These are phyloP conservation scores for Gallinago undulata DNA, from an alignment of 2,113 vertebrate species.

Conservation along the genomic window DNA sequence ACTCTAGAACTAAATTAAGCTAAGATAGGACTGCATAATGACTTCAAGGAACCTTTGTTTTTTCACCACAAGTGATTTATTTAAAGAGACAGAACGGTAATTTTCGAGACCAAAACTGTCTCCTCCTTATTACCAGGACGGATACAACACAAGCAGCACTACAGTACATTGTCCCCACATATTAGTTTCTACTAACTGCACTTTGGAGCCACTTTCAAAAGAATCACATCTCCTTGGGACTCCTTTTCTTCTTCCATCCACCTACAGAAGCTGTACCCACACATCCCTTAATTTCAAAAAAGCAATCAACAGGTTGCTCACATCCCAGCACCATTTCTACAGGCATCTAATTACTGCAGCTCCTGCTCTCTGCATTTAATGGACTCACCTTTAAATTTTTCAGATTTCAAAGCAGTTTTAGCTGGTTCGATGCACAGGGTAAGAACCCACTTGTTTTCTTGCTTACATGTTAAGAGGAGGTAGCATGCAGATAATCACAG, in stretches of 20 bases:
- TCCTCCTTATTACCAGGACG: neutral
- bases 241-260: neutral
- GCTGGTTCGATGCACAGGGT: neutral
- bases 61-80: neutral
- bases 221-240: neutral
- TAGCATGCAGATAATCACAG: neutral
- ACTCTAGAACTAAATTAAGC: neutral
- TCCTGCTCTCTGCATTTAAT: neutral
- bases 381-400: neutral
- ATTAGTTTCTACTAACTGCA: neutral
- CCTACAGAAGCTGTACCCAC: neutral
- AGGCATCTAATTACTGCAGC: neutral
- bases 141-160: neutral
- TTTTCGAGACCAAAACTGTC: neutral
- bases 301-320: neutral
- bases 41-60: neutral
- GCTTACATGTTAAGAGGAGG: neutral
- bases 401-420: neutral
- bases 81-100: neutral
- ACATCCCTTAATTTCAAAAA: neutral
- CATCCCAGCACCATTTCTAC: neutral
- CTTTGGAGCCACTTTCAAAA: neutral
- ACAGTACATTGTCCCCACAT: neutral
- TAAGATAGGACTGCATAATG: neutral
- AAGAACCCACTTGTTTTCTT: neutral